These are phyloP conservation scores for Caiman crocodilus DNA, from an alignment of 2,797 vertebrate species.

Conservation along the genomic window DNA sequence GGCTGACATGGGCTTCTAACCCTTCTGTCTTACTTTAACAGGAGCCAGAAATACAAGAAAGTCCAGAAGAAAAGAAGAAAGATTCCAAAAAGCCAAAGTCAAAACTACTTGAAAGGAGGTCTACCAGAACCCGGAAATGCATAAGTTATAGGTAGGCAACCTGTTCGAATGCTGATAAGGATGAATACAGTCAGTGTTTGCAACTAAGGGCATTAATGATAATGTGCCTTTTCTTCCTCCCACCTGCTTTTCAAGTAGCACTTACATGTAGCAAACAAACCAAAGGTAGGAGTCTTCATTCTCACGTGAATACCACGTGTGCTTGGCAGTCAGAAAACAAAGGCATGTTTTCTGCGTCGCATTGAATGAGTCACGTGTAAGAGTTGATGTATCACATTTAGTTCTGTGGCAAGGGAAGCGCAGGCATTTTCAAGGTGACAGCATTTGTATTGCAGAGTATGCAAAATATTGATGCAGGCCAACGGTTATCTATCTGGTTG, in stretches of 20 bases:
- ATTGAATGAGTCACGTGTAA: background rate
- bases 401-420: background rate
- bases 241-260: background rate
- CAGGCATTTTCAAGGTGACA: background rate
- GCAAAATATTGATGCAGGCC: background rate
- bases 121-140: constrained; percentile 93
- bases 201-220: background rate
- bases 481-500: background rate
- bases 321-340: background rate
- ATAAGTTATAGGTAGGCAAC: constrained; percentile 95
- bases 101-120: constrained; percentile 92
- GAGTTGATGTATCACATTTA: rapidly evolving
- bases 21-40: constrained; percentile 61
- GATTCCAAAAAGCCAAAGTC: constrained; percentile 92
- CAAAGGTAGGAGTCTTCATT: background rate
- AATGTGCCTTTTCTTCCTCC: background rate
- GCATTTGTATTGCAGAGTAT: background rate
- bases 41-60: constrained; percentile 87
- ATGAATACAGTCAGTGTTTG: background rate
- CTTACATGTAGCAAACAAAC: background rate
- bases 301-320: background rate
- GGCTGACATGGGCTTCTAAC: background rate
- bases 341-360: background rate
- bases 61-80: constrained; percentile 90
- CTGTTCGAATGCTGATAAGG: background rate